Conservation (phyloP, 2,113 vertebrate species). For the Varanus komodoensis region DNA sequence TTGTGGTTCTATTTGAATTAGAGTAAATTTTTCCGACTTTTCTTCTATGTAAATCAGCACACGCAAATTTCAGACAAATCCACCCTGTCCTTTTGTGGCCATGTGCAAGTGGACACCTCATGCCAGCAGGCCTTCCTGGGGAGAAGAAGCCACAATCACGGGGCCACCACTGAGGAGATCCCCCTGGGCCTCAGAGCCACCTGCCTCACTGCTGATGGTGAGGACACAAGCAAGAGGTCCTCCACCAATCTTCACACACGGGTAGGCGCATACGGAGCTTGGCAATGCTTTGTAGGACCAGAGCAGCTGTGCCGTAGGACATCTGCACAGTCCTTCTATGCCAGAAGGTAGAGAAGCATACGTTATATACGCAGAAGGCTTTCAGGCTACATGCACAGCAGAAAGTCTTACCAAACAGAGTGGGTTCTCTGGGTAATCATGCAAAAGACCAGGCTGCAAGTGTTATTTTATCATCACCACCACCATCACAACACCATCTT, state of each 20-base stretch:
- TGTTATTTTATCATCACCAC: neutral
- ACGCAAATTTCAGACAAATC: no score
- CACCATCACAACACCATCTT: neutral
- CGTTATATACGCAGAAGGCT: neutral
- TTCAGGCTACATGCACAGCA: neutral
- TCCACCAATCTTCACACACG: neutral
- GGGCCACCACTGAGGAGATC: neutral
- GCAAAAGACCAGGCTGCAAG: neutral
- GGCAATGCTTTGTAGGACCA: rapidly evolving
- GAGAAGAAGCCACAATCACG: no score
- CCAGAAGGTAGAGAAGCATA: neutral
- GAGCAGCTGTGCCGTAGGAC: neutral
- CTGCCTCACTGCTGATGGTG: neutral
- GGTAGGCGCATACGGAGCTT: neutral
- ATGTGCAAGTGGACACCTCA: no score
- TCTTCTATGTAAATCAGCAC: no score
- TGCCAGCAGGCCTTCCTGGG: neutral
- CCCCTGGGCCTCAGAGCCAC: neutral
- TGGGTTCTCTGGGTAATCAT: neutral
- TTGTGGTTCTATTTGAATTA: no score
- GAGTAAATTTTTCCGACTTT: no score
- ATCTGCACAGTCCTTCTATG: neutral
- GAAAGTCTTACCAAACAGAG: neutral
- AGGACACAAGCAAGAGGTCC: neutral
- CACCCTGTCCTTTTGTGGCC: no score